A percentile compares a stretch with the other conserved stretches of the same genome.
phyloP scores from a whole-genome alignment of 1,140 invertebrate species.

The Kradibia gibbosae region DNA sequence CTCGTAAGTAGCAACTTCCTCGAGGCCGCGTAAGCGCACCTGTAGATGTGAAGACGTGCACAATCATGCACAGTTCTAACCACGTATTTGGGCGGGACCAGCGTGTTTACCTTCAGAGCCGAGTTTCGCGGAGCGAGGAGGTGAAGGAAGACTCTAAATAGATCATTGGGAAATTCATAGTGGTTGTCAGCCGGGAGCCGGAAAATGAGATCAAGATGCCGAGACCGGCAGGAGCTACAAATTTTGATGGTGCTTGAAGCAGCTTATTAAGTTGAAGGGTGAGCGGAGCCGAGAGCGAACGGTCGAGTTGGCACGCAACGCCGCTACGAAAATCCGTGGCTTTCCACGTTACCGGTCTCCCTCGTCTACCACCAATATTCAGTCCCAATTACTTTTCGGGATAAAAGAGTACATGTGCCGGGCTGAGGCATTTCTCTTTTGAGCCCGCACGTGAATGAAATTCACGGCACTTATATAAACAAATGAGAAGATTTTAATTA shows the following conservation, averaged over 20 bases:
- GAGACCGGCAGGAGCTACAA: constrained; percentile 54
- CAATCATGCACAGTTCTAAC: not conserved
- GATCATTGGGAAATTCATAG: constrained; percentile 59
- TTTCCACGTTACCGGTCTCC: not conserved
- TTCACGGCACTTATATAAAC: not conserved
- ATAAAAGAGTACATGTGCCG: constrained; percentile 8
- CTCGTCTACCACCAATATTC: constrained; percentile 25
- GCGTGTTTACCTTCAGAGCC: constrained; percentile 22
- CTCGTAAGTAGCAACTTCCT: constrained; percentile 51
- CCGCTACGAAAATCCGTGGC: not conserved
- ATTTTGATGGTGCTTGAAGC: constrained; percentile 62
- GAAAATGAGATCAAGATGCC: not conserved
- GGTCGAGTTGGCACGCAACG: not conserved
- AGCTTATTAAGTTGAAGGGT: constrained; percentile 61
- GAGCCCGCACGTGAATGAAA: not conserved
- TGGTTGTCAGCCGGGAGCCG: not conserved
- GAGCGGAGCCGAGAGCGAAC: constrained; percentile 2
- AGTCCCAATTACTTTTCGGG: constrained; percentile 29
- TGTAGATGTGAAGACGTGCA: constrained; percentile 21
- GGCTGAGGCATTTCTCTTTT: not conserved
- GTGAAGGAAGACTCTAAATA: constrained; percentile 57
- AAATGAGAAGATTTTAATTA: constrained; percentile 7
- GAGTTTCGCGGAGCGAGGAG: constrained; percentile 5
- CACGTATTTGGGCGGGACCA: not conserved
- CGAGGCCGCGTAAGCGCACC: constrained; percentile 48